These are phyloP conservation scores for Mohoua ochrocephala DNA, from an alignment of 2,113 vertebrate species.

Conservation along the genomic window DNA sequence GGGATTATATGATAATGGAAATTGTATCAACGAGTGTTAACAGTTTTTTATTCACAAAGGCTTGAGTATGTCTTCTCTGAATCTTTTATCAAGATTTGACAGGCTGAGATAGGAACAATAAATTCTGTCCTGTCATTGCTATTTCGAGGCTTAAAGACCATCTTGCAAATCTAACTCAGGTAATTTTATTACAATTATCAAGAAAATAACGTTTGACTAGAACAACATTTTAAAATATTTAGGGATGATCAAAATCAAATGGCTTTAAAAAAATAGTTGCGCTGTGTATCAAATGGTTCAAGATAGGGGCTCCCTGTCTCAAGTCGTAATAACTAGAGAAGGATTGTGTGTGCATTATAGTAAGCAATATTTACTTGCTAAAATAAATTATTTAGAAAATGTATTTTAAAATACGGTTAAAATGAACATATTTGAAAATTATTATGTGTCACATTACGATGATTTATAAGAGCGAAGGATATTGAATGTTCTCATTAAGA, in stretches of 20 bases:
- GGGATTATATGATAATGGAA: background rate
- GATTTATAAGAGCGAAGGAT: background rate
- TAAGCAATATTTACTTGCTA: background rate
- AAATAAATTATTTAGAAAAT: background rate
- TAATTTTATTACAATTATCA: background rate
- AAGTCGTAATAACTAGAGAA: background rate
- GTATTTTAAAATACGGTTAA: background rate
- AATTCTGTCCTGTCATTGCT: background rate
- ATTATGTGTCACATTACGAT: background rate
- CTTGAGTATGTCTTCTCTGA: background rate
- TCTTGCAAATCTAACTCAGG: background rate
- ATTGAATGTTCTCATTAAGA: background rate
- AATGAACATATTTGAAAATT: background rate
- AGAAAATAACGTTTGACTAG: background rate
- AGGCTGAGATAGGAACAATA: background rate
- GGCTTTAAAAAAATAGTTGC: background rate
- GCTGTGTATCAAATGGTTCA: background rate
- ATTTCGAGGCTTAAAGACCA: background rate
- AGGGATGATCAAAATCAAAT: background rate
- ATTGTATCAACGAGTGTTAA: background rate
- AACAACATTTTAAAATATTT: background rate
- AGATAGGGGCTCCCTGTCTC: background rate
- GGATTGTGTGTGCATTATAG: background rate
- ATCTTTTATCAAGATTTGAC: background rate
- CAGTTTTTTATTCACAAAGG: background rate